Evolutionary conservation across 2,888 invertebrate species (phyloP).

Genomic region (Parascotia fuliginaria): DNA sequence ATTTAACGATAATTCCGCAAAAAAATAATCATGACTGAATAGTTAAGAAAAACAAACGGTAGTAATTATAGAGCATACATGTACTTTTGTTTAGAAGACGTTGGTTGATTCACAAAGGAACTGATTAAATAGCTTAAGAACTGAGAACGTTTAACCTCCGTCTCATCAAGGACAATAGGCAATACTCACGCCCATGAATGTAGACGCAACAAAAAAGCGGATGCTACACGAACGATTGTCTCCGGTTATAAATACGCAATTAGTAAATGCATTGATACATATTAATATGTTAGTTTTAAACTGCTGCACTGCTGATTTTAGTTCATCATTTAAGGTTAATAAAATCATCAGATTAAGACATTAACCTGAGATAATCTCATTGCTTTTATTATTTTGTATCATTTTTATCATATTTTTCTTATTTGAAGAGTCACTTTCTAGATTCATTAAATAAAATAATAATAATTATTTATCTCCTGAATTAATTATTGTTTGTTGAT

Average conservation of each 20-base stretch:
- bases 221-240: conserved; percentile 53
- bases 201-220: conserved; percentile 70
- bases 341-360: too few relatives aligned
- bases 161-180: conserved; percentile 62
- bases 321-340: too few relatives aligned
- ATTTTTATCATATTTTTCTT: too few relatives aligned
- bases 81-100: conserved; percentile 19
- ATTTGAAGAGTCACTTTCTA: too few relatives aligned
- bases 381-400: too few relatives aligned
- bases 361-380: too few relatives aligned
- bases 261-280: conserved; percentile 43
- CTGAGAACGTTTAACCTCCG: conserved; percentile 36
- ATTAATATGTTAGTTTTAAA: conserved; percentile 7
- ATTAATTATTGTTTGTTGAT: too few relatives aligned
- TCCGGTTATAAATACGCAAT: conserved; percentile 46
- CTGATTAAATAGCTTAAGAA: conserved; percentile 36
- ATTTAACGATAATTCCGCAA: too few relatives aligned
- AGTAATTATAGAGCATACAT: conserved; percentile 8
- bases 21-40: too few relatives aligned
- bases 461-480: too few relatives aligned
- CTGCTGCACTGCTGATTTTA: neutral
- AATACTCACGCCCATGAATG: conserved; percentile 58
- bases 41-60: conserved; percentile 20
- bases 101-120: conserved; percentile 34
- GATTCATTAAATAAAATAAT: too few relatives aligned